phyloP scores from a whole-genome alignment of 2,888 invertebrate genomes.

The Himalopsyche kuldschensis region DNA sequence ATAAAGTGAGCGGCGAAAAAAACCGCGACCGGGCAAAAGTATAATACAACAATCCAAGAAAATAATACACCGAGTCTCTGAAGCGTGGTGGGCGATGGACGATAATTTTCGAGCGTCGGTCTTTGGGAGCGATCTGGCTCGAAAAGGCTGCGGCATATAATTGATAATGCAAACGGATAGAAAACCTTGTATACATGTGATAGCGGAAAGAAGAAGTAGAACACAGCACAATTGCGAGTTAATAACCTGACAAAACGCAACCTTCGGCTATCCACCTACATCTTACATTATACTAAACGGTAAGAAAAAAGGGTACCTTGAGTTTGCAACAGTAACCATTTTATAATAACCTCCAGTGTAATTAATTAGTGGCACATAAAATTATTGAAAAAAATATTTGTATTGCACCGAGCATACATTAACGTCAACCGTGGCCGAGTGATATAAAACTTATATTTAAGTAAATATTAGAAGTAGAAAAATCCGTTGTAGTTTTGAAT shows the following conservation, averaged over 20 bases:
- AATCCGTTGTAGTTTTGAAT: too few species aligned
- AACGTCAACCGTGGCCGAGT: too few species aligned
- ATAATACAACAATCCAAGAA: not conserved
- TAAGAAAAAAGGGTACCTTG: not conserved
- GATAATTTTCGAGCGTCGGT: not conserved
- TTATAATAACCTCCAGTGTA: not conserved
- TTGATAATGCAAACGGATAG: not conserved
- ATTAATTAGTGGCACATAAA: too few species aligned
- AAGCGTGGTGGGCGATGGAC: not conserved
- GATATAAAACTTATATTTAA: too few species aligned
- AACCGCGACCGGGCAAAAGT: not conserved
- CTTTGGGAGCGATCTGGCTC: not conserved
- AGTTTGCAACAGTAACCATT: not conserved
- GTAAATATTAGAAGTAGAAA: too few species aligned
- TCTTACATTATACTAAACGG: not conserved
- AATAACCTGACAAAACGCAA: not conserved
- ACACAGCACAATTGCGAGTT: not conserved
- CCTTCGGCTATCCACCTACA: not conserved
- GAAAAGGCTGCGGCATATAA: not conserved
- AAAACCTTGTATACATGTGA: not conserved
- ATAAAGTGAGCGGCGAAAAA: not conserved
- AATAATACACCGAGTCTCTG: not conserved
- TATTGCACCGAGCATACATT: too few species aligned
- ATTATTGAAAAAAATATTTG: too few species aligned
- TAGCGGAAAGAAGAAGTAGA: constrained; percentile 1